Evolutionary conservation across 53 echinoderm and acorn worm genomes (phyloP), one percentile per base, ranked within the genome.

Genomic region (Arbacia lixula): DNA sequence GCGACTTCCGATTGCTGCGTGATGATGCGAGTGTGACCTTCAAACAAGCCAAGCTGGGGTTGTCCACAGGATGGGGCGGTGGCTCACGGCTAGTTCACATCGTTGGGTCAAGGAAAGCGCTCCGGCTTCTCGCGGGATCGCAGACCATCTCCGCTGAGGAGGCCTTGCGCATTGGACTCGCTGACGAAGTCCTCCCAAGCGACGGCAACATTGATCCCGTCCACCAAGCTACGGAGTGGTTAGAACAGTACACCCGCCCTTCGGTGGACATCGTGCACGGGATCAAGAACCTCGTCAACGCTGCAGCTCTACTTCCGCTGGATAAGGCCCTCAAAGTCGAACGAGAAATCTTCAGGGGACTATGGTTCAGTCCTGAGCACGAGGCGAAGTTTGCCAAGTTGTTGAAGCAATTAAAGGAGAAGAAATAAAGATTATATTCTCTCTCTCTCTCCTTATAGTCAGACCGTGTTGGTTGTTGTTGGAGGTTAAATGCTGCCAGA

Each of bases 41-140:
- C 85, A 83, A 94, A 36, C 97, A 96, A 54, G 72, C 90, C 2
- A 84, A 78, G 53, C 83, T 94, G 93, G 97, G 96, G 12, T 49
- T 96, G 34, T 81, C 89, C 1, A 88, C 97, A 0, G 97, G 97
- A 16, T 94, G 89, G 84, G 97, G 97, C 11, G 97, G 97, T 2
- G 97, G 97, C 20, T 66, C 90, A 30, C 85, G 97, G 68, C 92
- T 96, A 19, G 97, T 96, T 4, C 71, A 84, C 24, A 82, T 96
- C 16, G 80, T 94, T 3, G 97, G 97, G 5, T 88, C 91, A 3
- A 89, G 85, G 40, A 92, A 53, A 32, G 93, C 94, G 0, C 72
- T 96, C 30, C 89, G 86, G 63, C 68, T 96, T 29, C 71, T 96
- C 42, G 81, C 89, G 0, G 67, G 90, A 31, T 79, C 81, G 6